phyloP scores from a whole-genome alignment of 2,888 invertebrate genomes.

The Metopia argyrocephala region DNA sequence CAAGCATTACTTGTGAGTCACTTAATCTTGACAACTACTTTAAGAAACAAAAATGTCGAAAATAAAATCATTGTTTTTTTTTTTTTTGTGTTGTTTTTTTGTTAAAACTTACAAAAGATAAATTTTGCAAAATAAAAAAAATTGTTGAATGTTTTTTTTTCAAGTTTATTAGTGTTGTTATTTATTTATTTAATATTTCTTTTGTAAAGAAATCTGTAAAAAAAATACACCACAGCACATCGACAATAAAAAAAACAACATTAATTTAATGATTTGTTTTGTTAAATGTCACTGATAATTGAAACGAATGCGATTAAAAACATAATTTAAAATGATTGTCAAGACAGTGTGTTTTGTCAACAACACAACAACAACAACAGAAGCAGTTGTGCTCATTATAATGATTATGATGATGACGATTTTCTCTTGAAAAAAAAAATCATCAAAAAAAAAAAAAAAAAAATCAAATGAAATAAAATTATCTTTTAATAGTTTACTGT shows the following conservation, averaged over 20 bases:
- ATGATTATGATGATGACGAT: slow-evolving; percentile 27
- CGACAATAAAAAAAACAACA: slow-evolving; percentile 64
- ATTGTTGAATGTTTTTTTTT: background rate
- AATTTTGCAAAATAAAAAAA: background rate
- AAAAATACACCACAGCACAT: background rate
- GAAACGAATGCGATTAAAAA: slow-evolving; percentile 74
- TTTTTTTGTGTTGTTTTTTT: background rate
- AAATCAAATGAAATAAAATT: too few species aligned
- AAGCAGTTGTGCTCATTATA: background rate
- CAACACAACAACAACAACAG: too few species aligned
- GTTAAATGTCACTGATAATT: slow-evolving; percentile 69
- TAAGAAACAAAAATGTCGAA: background rate
- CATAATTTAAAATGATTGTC: slow-evolving; percentile 69
- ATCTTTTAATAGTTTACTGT: too few species aligned
- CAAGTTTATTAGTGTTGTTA: background rate
- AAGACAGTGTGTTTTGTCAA: background rate
- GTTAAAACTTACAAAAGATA: background rate
- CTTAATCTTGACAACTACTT: slow-evolving; percentile 50
- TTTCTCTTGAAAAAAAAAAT: slow-evolving; percentile 69
- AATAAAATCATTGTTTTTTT: background rate
- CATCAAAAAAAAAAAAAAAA: slow-evolving; percentile 69
- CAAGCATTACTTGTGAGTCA: slow-evolving; percentile 66
- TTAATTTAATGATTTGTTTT: slow-evolving; percentile 46
- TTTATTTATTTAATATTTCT: slow-evolving; percentile 50
- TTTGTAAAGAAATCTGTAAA: background rate